These are phyloP conservation scores for Alcis repandata DNA, from an alignment of 2,888 invertebrate species.

Conservation along the genomic window DNA sequence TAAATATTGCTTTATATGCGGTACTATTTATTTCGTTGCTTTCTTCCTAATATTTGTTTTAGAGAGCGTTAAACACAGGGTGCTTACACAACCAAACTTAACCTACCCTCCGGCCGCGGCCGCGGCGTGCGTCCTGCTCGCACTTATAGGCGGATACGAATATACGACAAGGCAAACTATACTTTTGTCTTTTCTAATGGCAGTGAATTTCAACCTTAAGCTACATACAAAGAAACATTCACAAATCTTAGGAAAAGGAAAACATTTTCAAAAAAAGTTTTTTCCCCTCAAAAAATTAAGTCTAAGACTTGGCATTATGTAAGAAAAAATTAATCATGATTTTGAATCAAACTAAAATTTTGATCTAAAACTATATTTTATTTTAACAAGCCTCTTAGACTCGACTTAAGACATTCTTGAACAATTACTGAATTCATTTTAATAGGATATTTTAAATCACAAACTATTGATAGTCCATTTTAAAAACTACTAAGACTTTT, in stretches of 20 bases:
- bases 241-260: slow-evolving; percentile 11
- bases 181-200: slow-evolving; percentile 46
- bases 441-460: not conserved
- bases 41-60: slow-evolving; percentile 21
- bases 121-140: slow-evolving; percentile 55
- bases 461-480: not conserved
- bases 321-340: not conserved
- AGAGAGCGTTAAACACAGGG: slow-evolving; percentile 63
- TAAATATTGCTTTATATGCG: not conserved
- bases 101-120: slow-evolving; percentile 68
- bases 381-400: slow-evolving; percentile 9
- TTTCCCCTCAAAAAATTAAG: slow-evolving; percentile 1
- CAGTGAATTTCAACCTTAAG: slow-evolving; percentile 29
- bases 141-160: slow-evolving; percentile 60
- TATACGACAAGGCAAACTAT: slow-evolving; percentile 48
- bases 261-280: not conserved
- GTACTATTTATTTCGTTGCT: not conserved
- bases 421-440: not conserved
- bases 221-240: slow-evolving; percentile 19
- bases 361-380: not conserved
- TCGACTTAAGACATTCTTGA: not conserved
- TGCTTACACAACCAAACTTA: slow-evolving; percentile 77
- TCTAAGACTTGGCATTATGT: slow-evolving; percentile 1
- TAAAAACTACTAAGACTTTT: not conserved
- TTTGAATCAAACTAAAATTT: slow-evolving; percentile 1